phyloP scores from a whole-genome alignment of 2,888 invertebrate species.

The Volucella bombylans region DNA sequence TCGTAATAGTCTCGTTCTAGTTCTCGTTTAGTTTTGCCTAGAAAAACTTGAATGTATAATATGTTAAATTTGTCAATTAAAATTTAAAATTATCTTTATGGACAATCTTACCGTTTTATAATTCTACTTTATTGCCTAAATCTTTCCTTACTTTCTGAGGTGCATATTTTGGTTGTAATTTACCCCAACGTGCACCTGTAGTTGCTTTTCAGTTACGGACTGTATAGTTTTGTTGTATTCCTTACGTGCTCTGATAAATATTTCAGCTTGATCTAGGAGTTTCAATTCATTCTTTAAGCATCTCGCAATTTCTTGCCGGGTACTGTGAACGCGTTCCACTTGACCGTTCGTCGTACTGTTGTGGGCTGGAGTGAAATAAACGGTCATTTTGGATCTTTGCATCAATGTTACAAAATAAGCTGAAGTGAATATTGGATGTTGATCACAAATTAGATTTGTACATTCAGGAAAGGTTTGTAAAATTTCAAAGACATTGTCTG shows the following conservation, averaged over 20 bases:
- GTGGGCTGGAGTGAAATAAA: conserved; percentile 1
- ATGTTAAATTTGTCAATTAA: neutral
- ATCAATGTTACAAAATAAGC: conserved; percentile 17
- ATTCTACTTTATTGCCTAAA: conserved; percentile 32
- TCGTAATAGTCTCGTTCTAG: neutral
- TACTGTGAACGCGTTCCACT: conserved; percentile 39
- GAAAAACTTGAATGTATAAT: neutral
- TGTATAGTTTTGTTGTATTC: conserved; percentile 34
- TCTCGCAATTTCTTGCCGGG: conserved; percentile 23
- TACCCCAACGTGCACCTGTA: conserved; percentile 1
- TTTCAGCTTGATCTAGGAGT: conserved; percentile 12
- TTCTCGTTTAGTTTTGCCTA: neutral
- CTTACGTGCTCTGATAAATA: conserved; percentile 13
- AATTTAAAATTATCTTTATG: too few relatives aligned
- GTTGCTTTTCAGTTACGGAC: conserved; percentile 20
- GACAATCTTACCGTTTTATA: conserved; percentile 9
- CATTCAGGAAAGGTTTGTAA: too few relatives aligned
- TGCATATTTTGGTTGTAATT: conserved; percentile 26
- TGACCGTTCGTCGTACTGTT: conserved; percentile 48
- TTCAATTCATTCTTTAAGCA: conserved; percentile 27
- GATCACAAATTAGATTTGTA: too few relatives aligned
- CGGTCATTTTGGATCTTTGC: conserved; percentile 6
- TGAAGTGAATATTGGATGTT: conserved; percentile 36
- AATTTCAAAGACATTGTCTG: too few relatives aligned
- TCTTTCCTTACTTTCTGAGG: conserved; percentile 16